Evolutionary conservation across 2,888 invertebrate genomes (phyloP), one percentile per base, ranked within the genome.

Genomic region (Hymenopus coronatus): DNA sequence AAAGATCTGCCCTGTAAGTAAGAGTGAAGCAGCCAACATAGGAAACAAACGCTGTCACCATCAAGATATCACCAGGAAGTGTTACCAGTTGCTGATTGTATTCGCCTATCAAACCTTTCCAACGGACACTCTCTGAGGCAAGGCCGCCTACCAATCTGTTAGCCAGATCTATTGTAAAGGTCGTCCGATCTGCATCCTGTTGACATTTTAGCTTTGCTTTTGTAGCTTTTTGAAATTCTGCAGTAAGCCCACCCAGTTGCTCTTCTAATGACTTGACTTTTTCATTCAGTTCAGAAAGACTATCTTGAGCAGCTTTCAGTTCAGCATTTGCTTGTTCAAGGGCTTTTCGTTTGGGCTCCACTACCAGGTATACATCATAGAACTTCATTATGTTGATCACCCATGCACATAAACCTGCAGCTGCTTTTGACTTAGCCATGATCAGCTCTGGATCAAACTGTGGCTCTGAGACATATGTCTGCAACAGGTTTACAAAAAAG

Each of bases 21-120:
- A 97, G 96, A 46, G 97, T 98, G 93, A 99, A 99, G 92, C 98
- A 98, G 2, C 99, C 99, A 54, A 98, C 97, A 92, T 99, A 99
- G 0, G 98, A 98, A 88, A 99, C 97, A 93, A 99, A 99, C 25
- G 98, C 98, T 0, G 98, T 97, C 54, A 98, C 96, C 40, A 98
- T 93, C 0, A 99, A 94, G 54, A 98, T 96, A 92, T 99, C 98
- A 0, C 99, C 99, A 0, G 98, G 98, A 89, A 99, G 93, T 90
- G 97, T 97, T 33, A 95, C 93, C 40, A 96, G 97, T 20, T 97
- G 96, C 90, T 94, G 94, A 91, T 96, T 96, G 89, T 97, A 95
- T 91, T 91, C 92, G 90, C 93, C 92, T 0, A 96, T 96, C 20
- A 96, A 95, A 90, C 97, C 96, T 40, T 95, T 95, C 97, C 97